Conservation (phyloP, 2,113 vertebrate species). For the Cyanoramphus novaezelandiae region DNA sequence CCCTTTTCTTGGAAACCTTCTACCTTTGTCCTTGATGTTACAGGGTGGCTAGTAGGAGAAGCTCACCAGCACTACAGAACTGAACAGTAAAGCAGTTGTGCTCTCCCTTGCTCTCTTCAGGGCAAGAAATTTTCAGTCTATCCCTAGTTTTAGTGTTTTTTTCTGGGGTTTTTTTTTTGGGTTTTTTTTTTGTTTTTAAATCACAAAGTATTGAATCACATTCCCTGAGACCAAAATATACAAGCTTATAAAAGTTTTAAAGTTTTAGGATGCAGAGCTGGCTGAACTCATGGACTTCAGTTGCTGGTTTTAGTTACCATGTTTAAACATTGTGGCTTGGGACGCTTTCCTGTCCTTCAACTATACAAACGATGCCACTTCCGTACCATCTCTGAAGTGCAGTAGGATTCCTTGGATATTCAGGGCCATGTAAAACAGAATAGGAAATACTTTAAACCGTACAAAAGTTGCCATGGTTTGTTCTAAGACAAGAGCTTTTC, state of each 20-base stretch:
- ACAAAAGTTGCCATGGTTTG: not conserved
- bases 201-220: not conserved
- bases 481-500: not conserved
- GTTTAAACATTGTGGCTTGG: not conserved
- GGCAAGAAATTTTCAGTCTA: not conserved
- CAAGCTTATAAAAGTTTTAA: conserved; percentile 1
- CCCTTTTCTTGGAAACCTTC: conserved; percentile 25
- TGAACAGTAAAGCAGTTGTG: not conserved
- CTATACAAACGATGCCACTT: accelerated
- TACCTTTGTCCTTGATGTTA: not conserved
- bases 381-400: not conserved
- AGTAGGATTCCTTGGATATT: not conserved
- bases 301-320: not conserved
- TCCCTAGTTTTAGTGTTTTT: not conserved
- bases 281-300: accelerated
- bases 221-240: not conserved
- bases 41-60: not conserved
- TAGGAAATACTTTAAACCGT: not conserved
- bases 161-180: not conserved
- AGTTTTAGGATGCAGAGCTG: not conserved
- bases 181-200: not conserved
- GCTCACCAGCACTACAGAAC: not conserved
- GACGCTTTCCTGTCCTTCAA: not conserved
- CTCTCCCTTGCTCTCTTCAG: not conserved
- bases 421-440: not conserved